Percentiles rank a stretch among this genome's conserved stretches.
Conservation (phyloP, 2,113 vertebrate species). For the Arenaria interpres region DNA sequence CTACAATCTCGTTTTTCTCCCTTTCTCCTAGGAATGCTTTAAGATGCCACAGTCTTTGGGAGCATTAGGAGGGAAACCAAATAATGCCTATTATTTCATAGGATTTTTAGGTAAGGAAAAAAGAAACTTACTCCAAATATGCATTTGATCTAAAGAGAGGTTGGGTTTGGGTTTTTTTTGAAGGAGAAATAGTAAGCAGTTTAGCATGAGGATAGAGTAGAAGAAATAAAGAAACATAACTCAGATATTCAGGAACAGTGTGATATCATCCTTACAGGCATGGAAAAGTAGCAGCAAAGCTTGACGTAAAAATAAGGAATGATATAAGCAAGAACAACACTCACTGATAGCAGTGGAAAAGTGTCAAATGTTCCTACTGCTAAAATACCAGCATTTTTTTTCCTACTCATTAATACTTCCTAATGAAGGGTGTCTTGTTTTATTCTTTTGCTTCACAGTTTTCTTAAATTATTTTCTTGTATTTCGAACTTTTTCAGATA, state of each 20-base stretch:
- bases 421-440: neutral
- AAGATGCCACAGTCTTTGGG: constrained; percentile 92
- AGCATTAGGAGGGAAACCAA: constrained; percentile 90
- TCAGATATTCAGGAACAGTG: neutral
- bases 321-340: neutral
- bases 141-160: neutral
- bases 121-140: constrained; percentile 17
- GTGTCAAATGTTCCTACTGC: neutral
- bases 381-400: neutral
- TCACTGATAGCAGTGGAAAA: neutral
- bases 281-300: neutral
- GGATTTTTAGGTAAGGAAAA: constrained; percentile 87
- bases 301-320: neutral
- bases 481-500: neutral
- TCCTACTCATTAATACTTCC: neutral
- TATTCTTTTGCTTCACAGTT: neutral
- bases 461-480: neutral
- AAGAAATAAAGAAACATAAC: neutral
- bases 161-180: neutral
- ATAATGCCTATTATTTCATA: constrained; percentile 92
- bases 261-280: neutral
- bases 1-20: constrained; percentile 42
- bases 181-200: neutral
- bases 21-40: constrained; percentile 87
- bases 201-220: neutral